Base-by-base conservation (phyloP, 2,797 vertebrate genomes). In the Simalia tracyae region DNA sequence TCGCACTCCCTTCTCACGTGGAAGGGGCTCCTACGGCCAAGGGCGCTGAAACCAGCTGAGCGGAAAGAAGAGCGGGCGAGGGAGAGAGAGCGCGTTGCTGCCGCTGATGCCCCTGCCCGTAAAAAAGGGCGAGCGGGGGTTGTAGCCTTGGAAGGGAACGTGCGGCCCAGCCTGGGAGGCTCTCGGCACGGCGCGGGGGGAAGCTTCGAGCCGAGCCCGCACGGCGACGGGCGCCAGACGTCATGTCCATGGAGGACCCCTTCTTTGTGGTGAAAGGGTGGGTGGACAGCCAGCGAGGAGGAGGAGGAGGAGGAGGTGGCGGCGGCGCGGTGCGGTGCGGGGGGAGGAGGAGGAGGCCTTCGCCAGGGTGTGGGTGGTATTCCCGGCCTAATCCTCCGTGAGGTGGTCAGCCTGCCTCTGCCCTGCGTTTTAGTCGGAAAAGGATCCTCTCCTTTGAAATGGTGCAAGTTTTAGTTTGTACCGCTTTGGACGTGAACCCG, bases 231-330 rank as follows among this genome's bases (percentile, higher is more conserved):
- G 94, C 95, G 92, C 94, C 95, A 84, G 93, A 86, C 93, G 93
- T 94, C 94, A 99, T 99, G 99, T 99, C 99, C 66, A 99, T 99
- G 99, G 99, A 99, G 98, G 99, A 99, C 94, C 99, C 99, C 95
- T 99, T 99, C 97, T 99, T 99, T 97, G 99, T 99, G 94, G 99
- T 99, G 92, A 99, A 99, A 97, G 99, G 99, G 99, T 99, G 95
- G 98, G 98, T 86, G 89, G 50, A 4, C 8, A 24, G 14, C 7
- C 10, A 12, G 28, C 8, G 0, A 19, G 36, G 17, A 2, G 0
- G 54, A 31, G 3, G 84, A 1, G 28, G 0, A 19, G 36, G 17
- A 2, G 0, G 54, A 31, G 3, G 84, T 36, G 28, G 6, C 1
- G n/a, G 1, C 14, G 59, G 0, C 36, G 5, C 1, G 59, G 9